Evolutionary conservation across 2,113 vertebrate species (phyloP).

Genomic region (Bambusicola thoracicus): DNA sequence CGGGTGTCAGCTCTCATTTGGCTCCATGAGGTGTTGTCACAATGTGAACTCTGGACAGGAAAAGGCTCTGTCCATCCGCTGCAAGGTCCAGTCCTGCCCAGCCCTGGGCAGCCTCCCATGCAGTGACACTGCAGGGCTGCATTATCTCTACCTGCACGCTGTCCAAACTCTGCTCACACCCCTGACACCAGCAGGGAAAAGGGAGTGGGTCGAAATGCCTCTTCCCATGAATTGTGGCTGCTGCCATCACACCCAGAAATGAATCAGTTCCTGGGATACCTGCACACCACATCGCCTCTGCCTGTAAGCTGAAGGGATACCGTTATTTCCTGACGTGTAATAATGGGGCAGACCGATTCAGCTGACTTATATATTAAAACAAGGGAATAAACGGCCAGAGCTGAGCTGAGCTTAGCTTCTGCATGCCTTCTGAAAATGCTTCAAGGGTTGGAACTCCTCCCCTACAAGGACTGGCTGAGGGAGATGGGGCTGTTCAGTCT

Average conservation of each 20-base stretch:
- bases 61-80: background rate
- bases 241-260: background rate
- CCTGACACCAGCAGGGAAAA: background rate
- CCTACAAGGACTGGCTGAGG: too few relatives aligned
- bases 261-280: background rate
- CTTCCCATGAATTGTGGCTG: rapidly evolving
- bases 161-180: background rate
- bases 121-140: background rate
- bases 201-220: background rate
- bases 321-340: background rate
- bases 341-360: background rate
- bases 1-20: background rate
- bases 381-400: background rate
- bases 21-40: background rate
- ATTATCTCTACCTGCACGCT: rapidly evolving
- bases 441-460: too few relatives aligned
- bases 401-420: background rate
- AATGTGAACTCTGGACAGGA: background rate
- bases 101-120: background rate
- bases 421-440: background rate
- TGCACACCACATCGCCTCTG: rapidly evolving
- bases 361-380: background rate
- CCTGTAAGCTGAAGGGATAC: background rate
- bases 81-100: background rate
- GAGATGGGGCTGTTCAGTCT: too few relatives aligned